phyloP scores from a whole-genome alignment of 2,888 invertebrate species.

The Drosophila meridionalis region DNA sequence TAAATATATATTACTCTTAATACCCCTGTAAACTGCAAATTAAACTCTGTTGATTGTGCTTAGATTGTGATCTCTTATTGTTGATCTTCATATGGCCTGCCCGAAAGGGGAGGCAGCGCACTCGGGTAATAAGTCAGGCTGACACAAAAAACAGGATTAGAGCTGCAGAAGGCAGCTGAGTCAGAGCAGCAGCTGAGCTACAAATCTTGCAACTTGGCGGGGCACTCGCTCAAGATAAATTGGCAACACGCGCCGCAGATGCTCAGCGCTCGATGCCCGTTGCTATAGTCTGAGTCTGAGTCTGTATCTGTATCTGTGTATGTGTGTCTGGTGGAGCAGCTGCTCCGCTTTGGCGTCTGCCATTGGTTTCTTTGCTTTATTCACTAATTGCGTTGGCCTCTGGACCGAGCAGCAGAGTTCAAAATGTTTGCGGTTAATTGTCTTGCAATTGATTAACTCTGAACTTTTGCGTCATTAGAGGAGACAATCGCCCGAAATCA shows the following conservation, averaged over 20 bases:
- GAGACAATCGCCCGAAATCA: slow-evolving; percentile 19
- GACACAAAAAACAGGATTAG: slow-evolving; percentile 63
- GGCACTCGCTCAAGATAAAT: slow-evolving; percentile 66
- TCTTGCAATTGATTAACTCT: slow-evolving; percentile 66
- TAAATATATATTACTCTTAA: neutral
- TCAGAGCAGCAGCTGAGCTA: slow-evolving; percentile 56
- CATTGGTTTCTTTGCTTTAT: slow-evolving; percentile 26
- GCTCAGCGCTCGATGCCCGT: slow-evolving; percentile 13
- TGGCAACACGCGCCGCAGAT: slow-evolving; percentile 76
- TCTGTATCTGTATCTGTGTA: neutral
- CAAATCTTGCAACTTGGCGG: slow-evolving; percentile 62
- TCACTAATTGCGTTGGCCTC: slow-evolving; percentile 61
- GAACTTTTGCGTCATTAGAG: slow-evolving; percentile 47
- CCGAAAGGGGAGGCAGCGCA: slow-evolving; percentile 15
- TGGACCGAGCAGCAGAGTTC: slow-evolving; percentile 44
- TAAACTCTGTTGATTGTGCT: neutral
- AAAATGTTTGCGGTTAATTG: slow-evolving; percentile 61
- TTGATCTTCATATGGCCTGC: slow-evolving; percentile 18
- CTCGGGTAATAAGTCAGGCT: slow-evolving; percentile 42
- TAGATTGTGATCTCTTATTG: neutral
- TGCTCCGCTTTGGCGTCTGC: slow-evolving; percentile 32
- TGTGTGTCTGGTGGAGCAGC: slow-evolving; percentile 24
- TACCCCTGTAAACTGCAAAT: neutral
- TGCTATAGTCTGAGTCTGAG: slow-evolving; percentile 2
- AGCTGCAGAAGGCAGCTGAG: slow-evolving; percentile 54